phyloP scores from a whole-genome alignment of 2,113 vertebrate genomes.

The Arvicanthis niloticus region DNA sequence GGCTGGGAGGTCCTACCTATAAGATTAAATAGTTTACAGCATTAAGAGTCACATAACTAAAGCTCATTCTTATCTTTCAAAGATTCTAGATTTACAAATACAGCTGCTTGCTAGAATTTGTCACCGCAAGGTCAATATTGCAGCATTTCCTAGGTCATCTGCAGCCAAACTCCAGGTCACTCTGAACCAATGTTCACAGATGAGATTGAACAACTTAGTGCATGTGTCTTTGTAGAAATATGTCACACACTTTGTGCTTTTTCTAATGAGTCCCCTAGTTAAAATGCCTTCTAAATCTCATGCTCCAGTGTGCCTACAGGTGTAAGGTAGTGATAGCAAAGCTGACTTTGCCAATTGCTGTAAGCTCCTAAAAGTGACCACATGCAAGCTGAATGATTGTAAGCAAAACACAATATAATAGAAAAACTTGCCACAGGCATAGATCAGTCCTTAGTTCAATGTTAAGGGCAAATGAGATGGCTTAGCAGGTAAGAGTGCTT shows the following conservation, averaged over 20 bases:
- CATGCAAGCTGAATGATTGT: constrained; percentile 8
- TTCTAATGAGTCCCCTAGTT: neutral
- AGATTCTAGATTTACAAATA: neutral
- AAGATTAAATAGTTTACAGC: neutral
- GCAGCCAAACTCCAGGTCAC: neutral
- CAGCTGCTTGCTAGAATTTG: neutral
- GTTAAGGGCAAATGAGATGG: neutral
- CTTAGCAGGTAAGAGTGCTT: neutral
- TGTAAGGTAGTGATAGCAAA: neutral
- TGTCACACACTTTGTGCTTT: neutral
- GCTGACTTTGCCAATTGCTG: neutral
- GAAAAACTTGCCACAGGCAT: neutral
- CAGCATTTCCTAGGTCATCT: neutral
- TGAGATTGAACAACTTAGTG: neutral
- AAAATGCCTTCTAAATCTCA: neutral
- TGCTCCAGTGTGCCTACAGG: too few relatives aligned
- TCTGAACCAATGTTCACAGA: neutral
- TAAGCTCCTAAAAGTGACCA: constrained; percentile 41
- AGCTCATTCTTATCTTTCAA: neutral
- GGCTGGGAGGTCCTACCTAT: neutral
- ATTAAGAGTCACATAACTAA: neutral
- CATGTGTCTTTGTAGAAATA: neutral
- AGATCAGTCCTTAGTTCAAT: neutral
- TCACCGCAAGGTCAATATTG: neutral
- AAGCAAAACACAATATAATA: neutral